These are phyloP conservation scores for Diaprepes abbreviatus DNA, from an alignment of 2,888 invertebrate genomes.

Conservation along the genomic window DNA sequence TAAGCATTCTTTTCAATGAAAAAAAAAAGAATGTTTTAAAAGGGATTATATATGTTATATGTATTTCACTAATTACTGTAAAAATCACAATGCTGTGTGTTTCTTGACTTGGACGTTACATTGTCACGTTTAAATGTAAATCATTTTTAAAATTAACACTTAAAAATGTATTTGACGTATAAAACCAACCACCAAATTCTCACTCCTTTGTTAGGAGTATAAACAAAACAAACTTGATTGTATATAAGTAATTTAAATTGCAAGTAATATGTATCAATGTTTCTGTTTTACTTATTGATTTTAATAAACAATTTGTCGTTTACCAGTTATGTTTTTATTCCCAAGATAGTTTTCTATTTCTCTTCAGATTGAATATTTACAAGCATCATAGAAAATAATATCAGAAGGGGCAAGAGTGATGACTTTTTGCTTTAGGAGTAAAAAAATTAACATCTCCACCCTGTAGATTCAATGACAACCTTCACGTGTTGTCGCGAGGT, in stretches of 20 bases:
- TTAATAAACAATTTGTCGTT: conserved; percentile 70
- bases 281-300: conserved; percentile 70
- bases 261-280: conserved; percentile 68
- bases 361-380: no score
- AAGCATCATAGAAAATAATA: no score
- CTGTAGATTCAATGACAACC: no score
- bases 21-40: conserved; percentile 4
- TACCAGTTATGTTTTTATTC: conserved; percentile 52
- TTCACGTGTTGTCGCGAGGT: no score
- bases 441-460: no score
- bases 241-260: conserved; percentile 65
- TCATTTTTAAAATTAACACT: conserved; percentile 52
- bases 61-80: conserved; percentile 48
- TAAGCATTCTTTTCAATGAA: background rate
- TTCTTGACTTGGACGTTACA: conserved; percentile 65
- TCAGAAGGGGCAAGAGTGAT: no score
- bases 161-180: conserved; percentile 61
- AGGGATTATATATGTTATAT: conserved; percentile 40
- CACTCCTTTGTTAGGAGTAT: conserved; percentile 64
- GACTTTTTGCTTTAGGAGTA: no score
- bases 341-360: no score
- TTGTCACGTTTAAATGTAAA: conserved; percentile 62
- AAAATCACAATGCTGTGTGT: conserved; percentile 56
- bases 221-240: conserved; percentile 65
- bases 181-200: conserved; percentile 56